Evolutionary conservation across 2,888 invertebrate genomes (phyloP).

Genomic region (Pantelozetes paolii): DNA sequence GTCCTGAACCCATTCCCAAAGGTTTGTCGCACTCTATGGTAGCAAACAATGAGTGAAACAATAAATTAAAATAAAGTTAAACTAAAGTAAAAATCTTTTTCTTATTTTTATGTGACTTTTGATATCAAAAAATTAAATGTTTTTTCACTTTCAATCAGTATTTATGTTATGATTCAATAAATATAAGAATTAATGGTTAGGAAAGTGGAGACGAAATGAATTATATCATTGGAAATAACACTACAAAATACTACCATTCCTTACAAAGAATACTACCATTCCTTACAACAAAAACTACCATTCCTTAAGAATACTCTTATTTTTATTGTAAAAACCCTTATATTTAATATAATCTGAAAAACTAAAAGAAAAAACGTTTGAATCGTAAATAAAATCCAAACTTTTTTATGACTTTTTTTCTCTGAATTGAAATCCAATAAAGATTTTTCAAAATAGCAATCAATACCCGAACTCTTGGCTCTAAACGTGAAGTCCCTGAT

Average conservation of each 20-base stretch:
- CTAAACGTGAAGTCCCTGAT: conserved; percentile 24
- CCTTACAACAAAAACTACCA: too few species aligned
- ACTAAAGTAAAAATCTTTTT: not conserved
- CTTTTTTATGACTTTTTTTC: too few species aligned
- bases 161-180: not conserved
- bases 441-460: too few species aligned
- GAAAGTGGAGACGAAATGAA: not conserved
- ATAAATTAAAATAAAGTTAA: not conserved
- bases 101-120: not conserved
- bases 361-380: too few species aligned
- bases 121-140: not conserved
- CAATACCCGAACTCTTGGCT: conserved; percentile 36
- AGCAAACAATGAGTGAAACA: not conserved
- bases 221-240: too few species aligned
- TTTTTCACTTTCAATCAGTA: not conserved
- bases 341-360: too few species aligned
- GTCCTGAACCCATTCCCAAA: conserved; percentile 44
- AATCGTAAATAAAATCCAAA: too few species aligned
- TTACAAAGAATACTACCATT: too few species aligned
- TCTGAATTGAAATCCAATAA: too few species aligned
- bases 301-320: too few species aligned
- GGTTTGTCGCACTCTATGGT: conserved; percentile 44
- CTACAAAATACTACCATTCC: not conserved
- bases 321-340: too few species aligned
- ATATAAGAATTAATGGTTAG: conserved; percentile 13